These are phyloP conservation scores for Barbus barbus DNA, from an alignment of 2,113 vertebrate species.

Conservation along the genomic window DNA sequence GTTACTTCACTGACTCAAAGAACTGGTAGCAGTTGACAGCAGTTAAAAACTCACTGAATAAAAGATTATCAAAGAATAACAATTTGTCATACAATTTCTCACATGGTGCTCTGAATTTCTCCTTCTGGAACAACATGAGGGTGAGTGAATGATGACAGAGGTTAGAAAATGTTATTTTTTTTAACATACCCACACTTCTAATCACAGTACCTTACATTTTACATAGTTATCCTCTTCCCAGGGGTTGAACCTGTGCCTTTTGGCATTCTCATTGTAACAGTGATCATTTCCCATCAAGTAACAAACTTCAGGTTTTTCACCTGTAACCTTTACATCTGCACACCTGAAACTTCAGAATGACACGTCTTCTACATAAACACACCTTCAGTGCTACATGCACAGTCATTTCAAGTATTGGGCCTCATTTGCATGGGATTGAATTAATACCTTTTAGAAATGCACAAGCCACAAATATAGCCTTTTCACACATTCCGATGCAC, in stretches of 20 bases:
- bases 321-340: constrained; percentile 8
- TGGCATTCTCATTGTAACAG: not conserved
- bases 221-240: not conserved
- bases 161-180: too few relatives aligned
- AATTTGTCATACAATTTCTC: not conserved
- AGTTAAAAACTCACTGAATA: not conserved
- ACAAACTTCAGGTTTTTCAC: not conserved
- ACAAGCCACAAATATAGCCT: not conserved
- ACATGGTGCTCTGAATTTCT: not conserved
- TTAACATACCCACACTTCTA: not conserved
- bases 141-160: not conserved
- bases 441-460: not conserved
- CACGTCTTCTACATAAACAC: not conserved
- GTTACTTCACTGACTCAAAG: not conserved
- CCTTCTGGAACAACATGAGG: not conserved
- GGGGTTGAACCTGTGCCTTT: not conserved
- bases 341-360: constrained; percentile 14
- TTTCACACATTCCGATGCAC: not conserved
- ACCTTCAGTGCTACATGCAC: not conserved
- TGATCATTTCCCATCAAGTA: not conserved
- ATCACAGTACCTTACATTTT: not conserved
- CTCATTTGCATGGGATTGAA: not conserved
- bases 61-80: not conserved
- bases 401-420: constrained; percentile 10
- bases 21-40: not conserved